Evolutionary conservation across 1,140 invertebrate species (phyloP).

Genomic region (Temnothorax nylanderi): DNA sequence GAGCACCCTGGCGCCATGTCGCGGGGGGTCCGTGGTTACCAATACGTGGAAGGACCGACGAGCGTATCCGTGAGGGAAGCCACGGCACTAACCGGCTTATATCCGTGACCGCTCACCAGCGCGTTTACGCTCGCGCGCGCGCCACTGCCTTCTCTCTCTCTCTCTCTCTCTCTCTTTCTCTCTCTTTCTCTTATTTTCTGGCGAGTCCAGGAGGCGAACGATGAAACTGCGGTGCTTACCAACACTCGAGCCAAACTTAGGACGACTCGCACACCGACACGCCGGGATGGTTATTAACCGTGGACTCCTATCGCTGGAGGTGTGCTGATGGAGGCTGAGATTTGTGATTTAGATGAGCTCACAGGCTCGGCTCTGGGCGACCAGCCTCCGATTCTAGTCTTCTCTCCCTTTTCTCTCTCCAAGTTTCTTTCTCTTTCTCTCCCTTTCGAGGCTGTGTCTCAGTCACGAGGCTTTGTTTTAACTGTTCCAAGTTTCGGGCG

Average conservation of each 20-base stretch:
- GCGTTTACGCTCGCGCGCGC: neutral
- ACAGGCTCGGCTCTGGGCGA: constrained; percentile 73
- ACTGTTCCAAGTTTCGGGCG: constrained; percentile 76
- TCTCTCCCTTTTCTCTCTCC: constrained; percentile 6
- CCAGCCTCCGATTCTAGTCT: constrained; percentile 50
- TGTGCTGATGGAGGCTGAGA: constrained; percentile 81
- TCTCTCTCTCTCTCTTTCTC: neutral
- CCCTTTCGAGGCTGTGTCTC: neutral
- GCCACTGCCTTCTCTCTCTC: neutral
- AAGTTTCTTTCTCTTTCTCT: constrained; percentile 16
- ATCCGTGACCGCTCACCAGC: constrained; percentile 18
- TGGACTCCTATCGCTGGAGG: constrained; percentile 76
- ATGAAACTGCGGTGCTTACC: constrained; percentile 48
- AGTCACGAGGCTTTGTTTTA: constrained; percentile 82
- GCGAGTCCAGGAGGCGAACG: constrained; percentile 22
- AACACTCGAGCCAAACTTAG: neutral
- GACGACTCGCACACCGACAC: constrained; percentile 58
- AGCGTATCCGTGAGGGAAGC: constrained; percentile 51
- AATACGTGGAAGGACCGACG: constrained; percentile 60
- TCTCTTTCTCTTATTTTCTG: neutral
- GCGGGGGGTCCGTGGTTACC: constrained; percentile 83
- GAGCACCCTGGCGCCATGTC: constrained; percentile 85
- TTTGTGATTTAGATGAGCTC: constrained; percentile 86
- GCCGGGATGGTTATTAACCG: constrained; percentile 76
- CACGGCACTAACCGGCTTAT: constrained; percentile 38